These are phyloP conservation scores for Papilio glaucus DNA, from an alignment of 1,140 invertebrate genomes.

Conservation along the genomic window DNA sequence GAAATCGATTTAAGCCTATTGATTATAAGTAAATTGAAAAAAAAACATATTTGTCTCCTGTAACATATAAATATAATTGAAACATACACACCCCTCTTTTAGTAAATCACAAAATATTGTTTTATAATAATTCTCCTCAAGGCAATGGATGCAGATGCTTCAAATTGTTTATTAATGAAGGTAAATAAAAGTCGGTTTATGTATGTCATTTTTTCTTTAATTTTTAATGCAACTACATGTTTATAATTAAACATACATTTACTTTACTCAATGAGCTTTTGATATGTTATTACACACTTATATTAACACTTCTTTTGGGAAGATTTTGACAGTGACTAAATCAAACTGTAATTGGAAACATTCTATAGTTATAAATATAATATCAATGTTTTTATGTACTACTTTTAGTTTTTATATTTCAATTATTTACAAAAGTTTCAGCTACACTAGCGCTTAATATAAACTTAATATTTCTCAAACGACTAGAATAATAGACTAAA, in stretches of 20 bases:
- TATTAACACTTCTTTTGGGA: slow-evolving; percentile 23
- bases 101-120: no score
- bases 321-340: slow-evolving; percentile 11
- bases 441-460: background rate
- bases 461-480: background rate
- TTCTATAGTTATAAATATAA: background rate
- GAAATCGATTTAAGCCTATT: no score
- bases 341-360: background rate
- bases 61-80: no score
- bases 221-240: slow-evolving; percentile 25
- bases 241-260: slow-evolving; percentile 18
- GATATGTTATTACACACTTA: slow-evolving; percentile 48
- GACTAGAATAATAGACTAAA: slow-evolving; percentile 4
- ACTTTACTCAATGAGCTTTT: slow-evolving; percentile 29
- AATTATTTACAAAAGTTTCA: background rate
- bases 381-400: background rate
- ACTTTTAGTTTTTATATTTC: background rate
- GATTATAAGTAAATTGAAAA: no score
- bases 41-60: no score
- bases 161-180: background rate
- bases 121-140: no score
- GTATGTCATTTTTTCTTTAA: slow-evolving; percentile 17
- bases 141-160: no score
- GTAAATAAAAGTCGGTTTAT: background rate
- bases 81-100: no score